Conservation (phyloP, 2,797 vertebrate species). For the Synanceia verrucosa region DNA sequence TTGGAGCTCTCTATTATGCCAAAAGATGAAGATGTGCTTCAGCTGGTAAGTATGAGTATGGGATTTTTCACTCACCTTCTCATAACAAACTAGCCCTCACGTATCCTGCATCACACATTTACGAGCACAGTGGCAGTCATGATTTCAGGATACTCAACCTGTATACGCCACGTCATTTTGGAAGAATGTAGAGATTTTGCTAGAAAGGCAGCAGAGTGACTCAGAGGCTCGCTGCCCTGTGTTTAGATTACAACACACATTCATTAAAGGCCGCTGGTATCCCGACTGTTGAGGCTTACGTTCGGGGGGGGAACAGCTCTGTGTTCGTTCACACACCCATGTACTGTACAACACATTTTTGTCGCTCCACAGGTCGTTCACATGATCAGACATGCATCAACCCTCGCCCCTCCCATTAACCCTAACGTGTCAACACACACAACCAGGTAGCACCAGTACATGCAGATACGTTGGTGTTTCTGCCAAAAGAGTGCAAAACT, state of each 20-base stretch:
- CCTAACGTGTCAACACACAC: constrained; percentile 15
- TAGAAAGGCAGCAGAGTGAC: constrained; percentile 49
- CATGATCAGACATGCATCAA: constrained; percentile 79
- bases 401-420: constrained; percentile 44
- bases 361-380: constrained; percentile 64
- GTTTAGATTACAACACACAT: constrained; percentile 59
- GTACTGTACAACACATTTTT: constrained; percentile 56
- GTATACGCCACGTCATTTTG: constrained; percentile 23
- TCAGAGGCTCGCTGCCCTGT: constrained; percentile 48
- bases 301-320: constrained; percentile 1
- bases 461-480: neutral
- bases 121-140: no score
- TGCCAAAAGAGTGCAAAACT: neutral
- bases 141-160: neutral
- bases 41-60: constrained; percentile 90
- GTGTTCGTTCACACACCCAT: constrained; percentile 49
- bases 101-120: neutral
- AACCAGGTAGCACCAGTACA: neutral
- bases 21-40: constrained; percentile 96
- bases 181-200: constrained; percentile 60
- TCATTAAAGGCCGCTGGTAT: constrained; percentile 37
- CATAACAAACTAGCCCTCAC: constrained; percentile 3
- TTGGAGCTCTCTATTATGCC: constrained; percentile 98
- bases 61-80: constrained; percentile 44
- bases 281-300: constrained; percentile 6